Base-by-base conservation (phyloP, 2,888 invertebrate genomes). In the Orthosia gracilis region DNA sequence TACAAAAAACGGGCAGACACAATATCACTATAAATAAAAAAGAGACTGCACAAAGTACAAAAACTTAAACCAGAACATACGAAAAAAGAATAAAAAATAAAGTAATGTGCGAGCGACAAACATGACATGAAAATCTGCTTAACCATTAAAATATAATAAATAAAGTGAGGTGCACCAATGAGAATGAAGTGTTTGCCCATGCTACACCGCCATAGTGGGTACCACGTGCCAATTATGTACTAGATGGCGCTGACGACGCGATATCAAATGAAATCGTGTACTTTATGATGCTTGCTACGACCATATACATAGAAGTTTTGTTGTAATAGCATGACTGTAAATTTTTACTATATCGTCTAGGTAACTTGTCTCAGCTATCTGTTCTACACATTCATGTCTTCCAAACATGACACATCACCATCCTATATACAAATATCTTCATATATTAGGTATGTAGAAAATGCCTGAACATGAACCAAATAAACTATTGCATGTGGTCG, bases 91-190 rank as follows among this genome's bases (percentile, higher is more conserved):
- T 13, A n/a, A 55, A 49, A 64, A 58, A 70, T 26, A 73, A 61
- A 85, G 18, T 54, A 57, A 68, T 59, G 80, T 85, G 87, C 75
- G 73, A 81, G 82, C 83, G 86, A 87, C 87, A 78, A 17, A 79
- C 84, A 85, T 85, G 83, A 83, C 86, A 83, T 79, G 79, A 76
- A 78, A 87, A 85, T 80, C 75, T 76, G 52, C 26, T 59, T 52
- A 75, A 57, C 55, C 65, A 74, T 58, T n/a, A 58, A 47, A 40
- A 52, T 26, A 57, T 23, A 57, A 76, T 23, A 57, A 76, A 55
- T n/a, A 70, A 23, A 69, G 68, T 85, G 65, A 69, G 71, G 85
- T 82, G 81, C 85, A 71, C 64, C 13, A 55, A 71, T 85, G 70
- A 57, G n/a, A 49, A 65, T 69, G 82, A 76, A 59, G 85, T 85